phyloP scores from a whole-genome alignment of 64 coral and sea anemone species.

The Actinia tenebrosa region DNA sequence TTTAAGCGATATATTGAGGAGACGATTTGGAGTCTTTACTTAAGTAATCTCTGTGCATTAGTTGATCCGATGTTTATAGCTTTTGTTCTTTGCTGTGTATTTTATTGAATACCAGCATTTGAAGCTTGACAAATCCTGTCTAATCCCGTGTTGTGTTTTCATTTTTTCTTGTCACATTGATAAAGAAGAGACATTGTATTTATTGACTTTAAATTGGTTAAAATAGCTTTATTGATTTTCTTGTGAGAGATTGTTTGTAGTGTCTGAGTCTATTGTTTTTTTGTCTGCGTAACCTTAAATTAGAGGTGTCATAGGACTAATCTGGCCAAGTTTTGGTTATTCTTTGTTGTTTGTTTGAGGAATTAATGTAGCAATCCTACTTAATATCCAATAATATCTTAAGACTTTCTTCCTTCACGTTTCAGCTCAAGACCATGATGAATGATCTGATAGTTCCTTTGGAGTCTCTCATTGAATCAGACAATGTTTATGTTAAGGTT shows the following conservation, averaged over 20 bases:
- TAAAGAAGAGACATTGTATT: neutral
- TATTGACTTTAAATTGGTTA: constrained; percentile 6
- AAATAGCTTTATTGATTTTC: neutral
- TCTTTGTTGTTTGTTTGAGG: neutral
- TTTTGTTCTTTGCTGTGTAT: neutral
- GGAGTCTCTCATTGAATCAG: constrained; percentile 34
- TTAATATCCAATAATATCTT: neutral
- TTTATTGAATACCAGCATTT: neutral
- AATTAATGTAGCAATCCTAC: neutral
- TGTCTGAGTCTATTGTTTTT: neutral
- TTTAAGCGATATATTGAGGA: neutral
- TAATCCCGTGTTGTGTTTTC: neutral
- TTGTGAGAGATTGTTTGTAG: neutral
- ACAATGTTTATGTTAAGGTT: constrained; percentile 40
- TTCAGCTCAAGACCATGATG: constrained; percentile 40
- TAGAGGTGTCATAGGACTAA: neutral
- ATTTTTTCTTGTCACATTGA: neutral
- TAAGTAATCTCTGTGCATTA: neutral
- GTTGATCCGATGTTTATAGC: neutral
- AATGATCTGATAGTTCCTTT: constrained; percentile 50
- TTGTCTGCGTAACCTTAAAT: neutral
- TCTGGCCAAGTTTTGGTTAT: neutral
- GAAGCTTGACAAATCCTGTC: neutral
- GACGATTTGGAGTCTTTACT: neutral
- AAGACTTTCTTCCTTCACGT: neutral